Conservation (phyloP, 2,888 invertebrate species). For the Diogma glabrata region DNA sequence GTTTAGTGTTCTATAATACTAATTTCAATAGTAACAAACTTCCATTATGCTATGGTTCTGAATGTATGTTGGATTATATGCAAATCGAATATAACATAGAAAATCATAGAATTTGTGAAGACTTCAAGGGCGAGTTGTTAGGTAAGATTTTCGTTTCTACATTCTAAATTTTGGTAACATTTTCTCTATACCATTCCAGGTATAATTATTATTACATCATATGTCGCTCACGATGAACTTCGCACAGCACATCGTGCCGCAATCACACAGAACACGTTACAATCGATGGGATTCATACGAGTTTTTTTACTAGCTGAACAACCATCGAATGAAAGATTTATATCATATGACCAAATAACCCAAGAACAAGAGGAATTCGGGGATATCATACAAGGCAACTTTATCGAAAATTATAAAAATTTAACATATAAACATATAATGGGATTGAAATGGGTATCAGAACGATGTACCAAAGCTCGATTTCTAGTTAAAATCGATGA, state of each 20-base stretch:
- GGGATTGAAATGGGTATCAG: conserved; percentile 64
- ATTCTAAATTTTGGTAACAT: neutral
- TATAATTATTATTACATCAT: conserved; percentile 58
- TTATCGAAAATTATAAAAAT: conserved; percentile 64
- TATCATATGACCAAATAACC: conserved; percentile 43
- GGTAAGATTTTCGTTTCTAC: conserved; percentile 21
- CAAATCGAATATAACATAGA: too few species aligned
- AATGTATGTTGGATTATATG: too few species aligned
- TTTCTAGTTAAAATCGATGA: conserved; percentile 73
- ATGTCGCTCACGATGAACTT: conserved; percentile 57
- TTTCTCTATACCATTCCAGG: conserved; percentile 21
- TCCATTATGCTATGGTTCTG: too few species aligned
- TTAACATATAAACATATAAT: conserved; percentile 73
- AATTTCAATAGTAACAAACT: too few species aligned
- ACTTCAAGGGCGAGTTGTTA: conserved; percentile 25
- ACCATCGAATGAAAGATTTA: conserved; percentile 40
- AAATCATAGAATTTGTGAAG: conserved; percentile 25
- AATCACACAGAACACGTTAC: conserved; percentile 45
- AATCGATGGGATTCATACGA: conserved; percentile 45
- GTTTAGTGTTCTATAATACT: too few species aligned
- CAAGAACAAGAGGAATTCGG: conserved; percentile 51
- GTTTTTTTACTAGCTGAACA: conserved; percentile 57
- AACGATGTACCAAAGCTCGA: conserved; percentile 46
- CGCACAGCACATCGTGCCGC: conserved; percentile 59
- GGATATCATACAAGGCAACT: conserved; percentile 66